Evolutionary conservation across 1,140 invertebrate genomes (phyloP).

Genomic region (Eupristina koningsbergeri): DNA sequence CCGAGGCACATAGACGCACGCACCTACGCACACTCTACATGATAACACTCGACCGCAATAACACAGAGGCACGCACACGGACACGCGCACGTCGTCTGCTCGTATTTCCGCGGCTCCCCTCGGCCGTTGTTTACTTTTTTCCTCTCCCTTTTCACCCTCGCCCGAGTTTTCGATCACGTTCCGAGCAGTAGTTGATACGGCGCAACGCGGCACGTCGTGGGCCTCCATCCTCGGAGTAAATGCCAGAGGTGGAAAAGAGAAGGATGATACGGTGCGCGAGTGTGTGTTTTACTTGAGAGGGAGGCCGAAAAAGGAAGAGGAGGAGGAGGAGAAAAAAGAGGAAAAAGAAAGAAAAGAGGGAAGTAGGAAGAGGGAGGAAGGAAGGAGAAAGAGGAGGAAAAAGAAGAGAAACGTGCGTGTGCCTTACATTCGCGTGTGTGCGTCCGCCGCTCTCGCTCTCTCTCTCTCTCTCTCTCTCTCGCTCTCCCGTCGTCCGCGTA

Average conservation of each 20-base stretch:
- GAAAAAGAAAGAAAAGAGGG: background rate
- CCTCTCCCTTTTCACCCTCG: slow-evolving; percentile 4
- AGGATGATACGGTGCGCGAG: slow-evolving; percentile 52
- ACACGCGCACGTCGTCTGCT: slow-evolving; percentile 10
- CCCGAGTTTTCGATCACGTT: background rate
- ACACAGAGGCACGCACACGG: background rate
- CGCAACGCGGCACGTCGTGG: slow-evolving; percentile 5
- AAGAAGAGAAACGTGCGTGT: slow-evolving; percentile 31
- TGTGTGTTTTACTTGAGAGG: slow-evolving; percentile 34
- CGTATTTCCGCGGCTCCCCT: slow-evolving; percentile 6
- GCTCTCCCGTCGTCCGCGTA: no score
- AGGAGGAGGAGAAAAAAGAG: background rate
- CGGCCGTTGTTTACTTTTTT: slow-evolving; percentile 14
- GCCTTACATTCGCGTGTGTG: slow-evolving; percentile 16
- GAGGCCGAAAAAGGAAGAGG: background rate
- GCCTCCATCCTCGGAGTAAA: slow-evolving; percentile 3
- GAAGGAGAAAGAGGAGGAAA: background rate
- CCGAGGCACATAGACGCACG: background rate
- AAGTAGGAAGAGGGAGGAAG: background rate
- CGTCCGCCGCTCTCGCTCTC: background rate
- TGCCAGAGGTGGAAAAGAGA: slow-evolving; percentile 23
- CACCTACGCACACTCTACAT: background rate
- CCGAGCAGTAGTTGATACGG: slow-evolving; percentile 9
- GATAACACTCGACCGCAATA: background rate
- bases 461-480: no score